Conservation (phyloP, 2,113 vertebrate genomes). For the Blennius ocellaris region DNA sequence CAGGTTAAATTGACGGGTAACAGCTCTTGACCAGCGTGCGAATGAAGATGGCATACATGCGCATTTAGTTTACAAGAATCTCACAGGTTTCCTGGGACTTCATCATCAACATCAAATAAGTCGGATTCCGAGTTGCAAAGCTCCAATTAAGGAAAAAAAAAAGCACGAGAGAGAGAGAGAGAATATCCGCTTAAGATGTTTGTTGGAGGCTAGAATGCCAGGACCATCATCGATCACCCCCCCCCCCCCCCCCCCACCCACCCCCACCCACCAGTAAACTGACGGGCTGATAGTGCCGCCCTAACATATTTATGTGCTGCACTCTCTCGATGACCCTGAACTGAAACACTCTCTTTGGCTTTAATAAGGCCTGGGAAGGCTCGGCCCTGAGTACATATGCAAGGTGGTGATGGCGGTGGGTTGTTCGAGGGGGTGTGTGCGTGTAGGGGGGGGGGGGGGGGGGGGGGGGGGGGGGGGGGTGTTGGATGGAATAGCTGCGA, state of each 20-base stretch:
- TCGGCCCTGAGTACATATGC: constrained; percentile 45
- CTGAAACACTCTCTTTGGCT: constrained; percentile 64
- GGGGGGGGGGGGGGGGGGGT: constrained; percentile 6
- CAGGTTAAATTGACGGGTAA: constrained; percentile 83
- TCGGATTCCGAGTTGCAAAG: constrained; percentile 79
- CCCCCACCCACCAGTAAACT: constrained; percentile 66
- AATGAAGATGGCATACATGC: constrained; percentile 73
- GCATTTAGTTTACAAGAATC: constrained; percentile 80
- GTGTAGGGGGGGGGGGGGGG: no score
- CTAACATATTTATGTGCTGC: constrained; percentile 83
- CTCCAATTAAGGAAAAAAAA: constrained; percentile 86
- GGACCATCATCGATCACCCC: constrained; percentile 82
- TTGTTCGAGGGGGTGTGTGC: not conserved
- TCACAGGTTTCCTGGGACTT: constrained; percentile 76
- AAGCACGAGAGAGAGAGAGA: not conserved
- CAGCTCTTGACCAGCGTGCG: constrained; percentile 72
- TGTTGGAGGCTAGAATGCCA: constrained; percentile 78
- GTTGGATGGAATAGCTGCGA: constrained; percentile 29
- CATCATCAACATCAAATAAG: constrained; percentile 77
- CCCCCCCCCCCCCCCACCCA: constrained; percentile 26
- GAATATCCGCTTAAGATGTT: constrained; percentile 84
- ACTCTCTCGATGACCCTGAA: constrained; percentile 78
- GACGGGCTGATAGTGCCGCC: constrained; percentile 79
- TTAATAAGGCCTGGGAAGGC: constrained; percentile 76
- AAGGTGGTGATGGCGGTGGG: not conserved